Percentiles rank a stretch among this genome's conserved stretches.
Conservation (phyloP, 2,113 vertebrate genomes). For the Spermophilus dauricus region DNA sequence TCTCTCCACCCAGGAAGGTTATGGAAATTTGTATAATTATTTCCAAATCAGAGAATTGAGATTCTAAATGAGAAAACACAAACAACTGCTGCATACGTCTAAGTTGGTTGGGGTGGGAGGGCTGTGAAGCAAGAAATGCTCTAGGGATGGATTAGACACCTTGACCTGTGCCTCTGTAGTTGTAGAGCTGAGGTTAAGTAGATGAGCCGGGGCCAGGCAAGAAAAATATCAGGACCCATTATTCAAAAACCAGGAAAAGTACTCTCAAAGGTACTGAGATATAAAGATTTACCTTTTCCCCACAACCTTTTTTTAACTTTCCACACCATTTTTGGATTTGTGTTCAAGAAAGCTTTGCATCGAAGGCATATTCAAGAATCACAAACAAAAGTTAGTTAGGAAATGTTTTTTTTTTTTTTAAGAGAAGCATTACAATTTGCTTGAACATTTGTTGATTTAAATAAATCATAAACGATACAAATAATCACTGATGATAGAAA, state of each 20-base stretch:
- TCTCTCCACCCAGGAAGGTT: not conserved
- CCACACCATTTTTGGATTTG: not conserved
- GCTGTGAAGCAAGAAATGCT: not conserved
- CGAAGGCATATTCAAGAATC: not conserved
- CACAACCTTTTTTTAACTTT: not conserved
- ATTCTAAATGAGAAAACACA: not conserved
- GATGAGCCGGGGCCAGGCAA: not conserved
- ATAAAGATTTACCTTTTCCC: not conserved
- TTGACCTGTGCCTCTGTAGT: too few relatives aligned
- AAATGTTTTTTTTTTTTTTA: not conserved
- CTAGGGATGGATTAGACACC: not conserved
- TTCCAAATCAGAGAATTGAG: not conserved
- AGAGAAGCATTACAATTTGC: not conserved
- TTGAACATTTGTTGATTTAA: not conserved
- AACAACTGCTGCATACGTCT: not conserved
- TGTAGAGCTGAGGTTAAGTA: not conserved
- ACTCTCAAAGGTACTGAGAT: not conserved
- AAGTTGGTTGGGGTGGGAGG: not conserved
- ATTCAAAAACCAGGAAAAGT: not conserved
- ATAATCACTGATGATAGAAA: not conserved
- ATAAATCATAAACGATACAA: not conserved
- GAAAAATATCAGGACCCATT: fast-evolving
- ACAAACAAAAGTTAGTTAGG: not conserved
- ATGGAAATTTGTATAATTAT: not conserved
- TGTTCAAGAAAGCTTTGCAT: not conserved